phyloP scores from a whole-genome alignment of 2,113 vertebrate genomes.

The Tiliqua scincoides region DNA sequence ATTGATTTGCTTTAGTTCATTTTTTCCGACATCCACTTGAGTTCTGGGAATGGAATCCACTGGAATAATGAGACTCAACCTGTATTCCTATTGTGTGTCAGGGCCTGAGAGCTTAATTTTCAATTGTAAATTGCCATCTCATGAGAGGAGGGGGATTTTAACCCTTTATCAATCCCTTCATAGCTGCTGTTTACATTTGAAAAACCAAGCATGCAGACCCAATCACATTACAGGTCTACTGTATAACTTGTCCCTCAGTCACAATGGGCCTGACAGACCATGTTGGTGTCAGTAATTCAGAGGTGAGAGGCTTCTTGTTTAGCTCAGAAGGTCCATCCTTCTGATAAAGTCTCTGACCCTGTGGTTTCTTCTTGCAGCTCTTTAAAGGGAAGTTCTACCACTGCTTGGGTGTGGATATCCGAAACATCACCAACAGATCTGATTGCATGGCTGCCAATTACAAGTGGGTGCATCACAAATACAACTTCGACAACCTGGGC shows the following conservation, averaged over 20 bases:
- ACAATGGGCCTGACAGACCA: slow-evolving; percentile 17
- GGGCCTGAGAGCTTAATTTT: too few relatives aligned
- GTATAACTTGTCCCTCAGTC: background rate
- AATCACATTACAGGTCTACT: too few relatives aligned
- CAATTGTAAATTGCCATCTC: too few relatives aligned
- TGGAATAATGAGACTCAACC: too few relatives aligned
- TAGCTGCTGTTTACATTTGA: too few relatives aligned
- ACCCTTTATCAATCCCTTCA: too few relatives aligned
- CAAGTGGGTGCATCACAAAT: slow-evolving; percentile 98
- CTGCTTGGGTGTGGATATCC: slow-evolving; percentile 91
- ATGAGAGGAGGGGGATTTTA: too few relatives aligned
- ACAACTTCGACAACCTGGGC: slow-evolving; percentile 98
- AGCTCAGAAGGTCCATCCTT: background rate
- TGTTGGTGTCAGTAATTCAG: background rate
- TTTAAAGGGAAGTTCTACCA: slow-evolving; percentile 99
- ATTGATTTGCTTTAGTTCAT: too few relatives aligned
- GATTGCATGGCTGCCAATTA: slow-evolving; percentile 94
- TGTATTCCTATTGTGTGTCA: too few relatives aligned
- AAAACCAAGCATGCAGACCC: too few relatives aligned
- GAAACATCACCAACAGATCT: slow-evolving; percentile 96
- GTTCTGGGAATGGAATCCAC: too few relatives aligned
- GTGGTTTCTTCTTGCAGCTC: slow-evolving; percentile 76
- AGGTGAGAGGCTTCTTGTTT: background rate
- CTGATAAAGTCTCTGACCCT: slow-evolving; percentile 10
- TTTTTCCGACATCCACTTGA: too few relatives aligned